Conservation (phyloP, 2,888 invertebrate species). For the Ditula angustiorana region DNA sequence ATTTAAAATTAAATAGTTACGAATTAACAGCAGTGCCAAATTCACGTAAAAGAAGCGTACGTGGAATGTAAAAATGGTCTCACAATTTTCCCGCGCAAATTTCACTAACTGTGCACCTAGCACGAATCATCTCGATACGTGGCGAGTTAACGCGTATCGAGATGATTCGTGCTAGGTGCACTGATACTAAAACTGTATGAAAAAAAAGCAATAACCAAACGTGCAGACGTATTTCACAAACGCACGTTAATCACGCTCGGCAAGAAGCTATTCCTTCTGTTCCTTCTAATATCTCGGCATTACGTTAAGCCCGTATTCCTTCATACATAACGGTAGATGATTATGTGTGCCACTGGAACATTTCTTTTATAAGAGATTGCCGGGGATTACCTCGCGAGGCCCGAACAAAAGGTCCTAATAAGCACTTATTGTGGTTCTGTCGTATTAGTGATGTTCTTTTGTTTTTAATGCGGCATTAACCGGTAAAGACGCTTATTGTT, state of each 20-base stretch:
- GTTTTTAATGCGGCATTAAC: not conserved
- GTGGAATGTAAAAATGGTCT: too few relatives aligned
- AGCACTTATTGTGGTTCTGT: constrained; percentile 43
- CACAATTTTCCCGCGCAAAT: too few relatives aligned
- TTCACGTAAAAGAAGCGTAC: too few relatives aligned
- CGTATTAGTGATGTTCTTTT: constrained; percentile 31
- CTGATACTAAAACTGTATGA: too few relatives aligned
- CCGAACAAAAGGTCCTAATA: constrained; percentile 58
- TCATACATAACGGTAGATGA: constrained; percentile 49
- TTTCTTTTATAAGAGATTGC: constrained; percentile 66
- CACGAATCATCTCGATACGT: too few relatives aligned
- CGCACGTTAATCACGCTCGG: constrained; percentile 23
- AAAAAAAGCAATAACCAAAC: too few relatives aligned
- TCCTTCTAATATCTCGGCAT: constrained; percentile 42
- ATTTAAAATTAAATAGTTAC: too few relatives aligned
- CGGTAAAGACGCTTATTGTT: not conserved
- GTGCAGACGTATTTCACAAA: not conserved
- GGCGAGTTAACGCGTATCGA: too few relatives aligned
- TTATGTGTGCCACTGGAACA: constrained; percentile 59
- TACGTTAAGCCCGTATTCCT: constrained; percentile 22
- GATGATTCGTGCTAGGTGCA: too few relatives aligned
- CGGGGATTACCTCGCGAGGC: constrained; percentile 55
- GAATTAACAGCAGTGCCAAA: too few relatives aligned
- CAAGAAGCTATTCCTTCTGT: constrained; percentile 41
- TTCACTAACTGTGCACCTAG: too few relatives aligned